A percentile compares a stretch with the other conserved stretches of the same genome.
These are phyloP conservation scores for Beris morrisii DNA, from an alignment of 2,888 invertebrate genomes.

Conservation along the genomic window DNA sequence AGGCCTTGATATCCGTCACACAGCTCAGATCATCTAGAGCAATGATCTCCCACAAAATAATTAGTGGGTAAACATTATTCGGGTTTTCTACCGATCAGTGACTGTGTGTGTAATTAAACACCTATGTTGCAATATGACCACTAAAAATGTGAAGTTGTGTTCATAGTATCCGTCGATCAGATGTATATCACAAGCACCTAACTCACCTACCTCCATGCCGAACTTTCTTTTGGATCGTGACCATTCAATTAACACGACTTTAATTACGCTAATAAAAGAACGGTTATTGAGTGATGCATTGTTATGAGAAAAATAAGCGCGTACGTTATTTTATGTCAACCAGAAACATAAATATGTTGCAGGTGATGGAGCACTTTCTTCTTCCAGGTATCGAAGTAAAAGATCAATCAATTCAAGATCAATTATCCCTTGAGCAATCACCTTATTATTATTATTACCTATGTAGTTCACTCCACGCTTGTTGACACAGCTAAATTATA, in stretches of 20 bases:
- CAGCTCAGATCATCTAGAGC: too few relatives aligned
- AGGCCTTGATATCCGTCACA: too few relatives aligned
- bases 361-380: too few relatives aligned
- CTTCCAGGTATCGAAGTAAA: too few relatives aligned
- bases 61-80: conserved; percentile 23
- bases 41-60: conserved; percentile 2
- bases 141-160: conserved; percentile 17
- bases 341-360: too few relatives aligned
- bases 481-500: conserved; percentile 27
- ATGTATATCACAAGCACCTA: conserved; percentile 5
- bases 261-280: conserved; percentile 27
- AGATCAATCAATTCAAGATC: background rate
- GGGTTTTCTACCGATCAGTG: conserved; percentile 7
- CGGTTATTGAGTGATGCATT: background rate
- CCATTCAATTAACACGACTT: conserved; percentile 33
- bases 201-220: conserved; percentile 3
- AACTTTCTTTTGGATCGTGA: conserved; percentile 27
- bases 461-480: conserved; percentile 14
- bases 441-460: background rate
- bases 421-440: conserved; percentile 22
- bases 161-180: background rate
- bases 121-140: conserved; percentile 8
- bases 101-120: conserved; percentile 28
- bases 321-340: too few relatives aligned
- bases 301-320: too few relatives aligned